These are phyloP conservation scores for Tiliqua scincoides DNA, from an alignment of 2,113 vertebrate genomes.

Conservation along the genomic window DNA sequence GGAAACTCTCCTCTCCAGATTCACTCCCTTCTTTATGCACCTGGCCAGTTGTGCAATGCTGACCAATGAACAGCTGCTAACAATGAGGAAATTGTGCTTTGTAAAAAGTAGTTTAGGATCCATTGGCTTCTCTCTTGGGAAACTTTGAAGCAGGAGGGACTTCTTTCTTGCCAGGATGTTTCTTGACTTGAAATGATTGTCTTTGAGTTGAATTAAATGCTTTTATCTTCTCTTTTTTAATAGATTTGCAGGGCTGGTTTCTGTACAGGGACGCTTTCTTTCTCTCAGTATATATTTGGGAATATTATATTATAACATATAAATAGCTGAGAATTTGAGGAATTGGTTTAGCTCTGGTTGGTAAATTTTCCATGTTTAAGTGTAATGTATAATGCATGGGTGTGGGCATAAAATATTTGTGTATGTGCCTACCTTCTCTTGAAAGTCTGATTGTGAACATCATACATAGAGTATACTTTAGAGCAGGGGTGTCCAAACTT, in stretches of 20 bases:
- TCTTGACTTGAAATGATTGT: constrained; percentile 58
- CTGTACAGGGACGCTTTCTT: constrained; percentile 44
- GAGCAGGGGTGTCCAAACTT: too few species aligned
- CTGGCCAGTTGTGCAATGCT: constrained; percentile 78
- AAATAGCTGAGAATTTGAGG: constrained; percentile 33
- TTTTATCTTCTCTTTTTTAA: constrained; percentile 60
- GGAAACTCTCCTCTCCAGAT: constrained; percentile 61
- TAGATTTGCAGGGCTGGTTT: constrained; percentile 48
- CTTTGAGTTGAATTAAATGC: constrained; percentile 63
- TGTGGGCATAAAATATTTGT: constrained; percentile 39
- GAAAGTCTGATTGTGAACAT: background rate
- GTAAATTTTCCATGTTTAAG: constrained; percentile 47
- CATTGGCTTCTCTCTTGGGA: constrained; percentile 68
- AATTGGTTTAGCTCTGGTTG: constrained; percentile 42
- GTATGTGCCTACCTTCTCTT: background rate
- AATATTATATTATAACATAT: constrained; percentile 48
- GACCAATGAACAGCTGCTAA: constrained; percentile 79
- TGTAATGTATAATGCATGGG: constrained; percentile 42
- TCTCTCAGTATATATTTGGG: constrained; percentile 29
- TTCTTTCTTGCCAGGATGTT: constrained; percentile 67
- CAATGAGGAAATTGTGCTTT: constrained; percentile 79
- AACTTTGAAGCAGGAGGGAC: constrained; percentile 62
- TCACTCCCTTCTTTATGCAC: constrained; percentile 57
- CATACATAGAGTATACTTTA: too few species aligned
- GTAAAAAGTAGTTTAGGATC: constrained; percentile 73